Percentiles rank a stretch among this genome's conserved stretches.
Evolutionary conservation across 1,140 invertebrate genomes (phyloP).

Genomic region (Cheumatopsyche charites): DNA sequence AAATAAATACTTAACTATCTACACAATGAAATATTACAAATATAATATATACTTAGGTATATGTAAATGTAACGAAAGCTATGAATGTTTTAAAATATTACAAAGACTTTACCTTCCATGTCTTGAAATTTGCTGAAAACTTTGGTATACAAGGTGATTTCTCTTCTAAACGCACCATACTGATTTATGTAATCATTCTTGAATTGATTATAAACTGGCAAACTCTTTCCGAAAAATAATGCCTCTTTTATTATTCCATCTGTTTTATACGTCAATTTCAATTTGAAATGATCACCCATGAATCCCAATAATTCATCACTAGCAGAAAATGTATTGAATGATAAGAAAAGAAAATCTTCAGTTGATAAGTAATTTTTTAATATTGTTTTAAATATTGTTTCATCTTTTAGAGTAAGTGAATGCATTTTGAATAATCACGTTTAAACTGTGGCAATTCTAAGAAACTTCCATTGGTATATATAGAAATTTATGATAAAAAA

Average conservation of each 20-base stretch:
- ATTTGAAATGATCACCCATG: conserved; percentile 43
- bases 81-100: no score
- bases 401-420: neutral
- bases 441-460: neutral
- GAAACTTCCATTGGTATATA: no score
- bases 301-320: conserved; percentile 41
- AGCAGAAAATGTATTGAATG: conserved; percentile 27
- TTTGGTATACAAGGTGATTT: conserved; percentile 51
- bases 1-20: conserved; percentile 28
- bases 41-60: neutral
- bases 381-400: neutral
- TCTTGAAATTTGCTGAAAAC: conserved; percentile 51
- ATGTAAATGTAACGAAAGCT: no score
- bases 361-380: conserved; percentile 9
- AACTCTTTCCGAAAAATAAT: conserved; percentile 33
- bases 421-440: neutral
- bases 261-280: conserved; percentile 30
- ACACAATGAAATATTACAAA: neutral
- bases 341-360: conserved; percentile 4
- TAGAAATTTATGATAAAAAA: no score
- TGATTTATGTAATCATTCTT: conserved; percentile 52
- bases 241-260: conserved; percentile 18
- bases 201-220: conserved; percentile 45
- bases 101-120: conserved; percentile 41
- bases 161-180: conserved; percentile 54